Evolutionary conservation across 2,888 invertebrate genomes (phyloP).

Genomic region (Sisyra nigra): DNA sequence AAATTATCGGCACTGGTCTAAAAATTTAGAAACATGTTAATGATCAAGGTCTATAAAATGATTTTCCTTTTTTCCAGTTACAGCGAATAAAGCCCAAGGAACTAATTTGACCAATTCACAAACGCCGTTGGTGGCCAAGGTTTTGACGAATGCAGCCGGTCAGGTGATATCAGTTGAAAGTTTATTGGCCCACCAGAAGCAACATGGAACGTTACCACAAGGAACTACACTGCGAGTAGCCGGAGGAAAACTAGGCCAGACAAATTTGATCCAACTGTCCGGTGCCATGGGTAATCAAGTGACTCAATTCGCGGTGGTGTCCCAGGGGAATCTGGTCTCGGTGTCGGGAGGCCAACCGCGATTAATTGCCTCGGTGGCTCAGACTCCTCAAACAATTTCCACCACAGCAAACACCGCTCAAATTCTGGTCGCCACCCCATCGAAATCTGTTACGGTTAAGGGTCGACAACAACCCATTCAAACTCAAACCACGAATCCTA

Average conservation of each 20-base stretch:
- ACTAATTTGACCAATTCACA: slow-evolving; percentile 26
- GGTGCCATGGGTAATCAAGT: slow-evolving; percentile 24
- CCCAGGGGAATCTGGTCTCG: slow-evolving; percentile 30
- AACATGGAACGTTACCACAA: slow-evolving; percentile 30
- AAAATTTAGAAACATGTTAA: too few relatives aligned
- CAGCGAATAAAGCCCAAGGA: slow-evolving; percentile 28
- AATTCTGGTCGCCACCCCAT: slow-evolving; percentile 13
- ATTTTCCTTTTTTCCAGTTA: slow-evolving; percentile 11
- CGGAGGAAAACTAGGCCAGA: slow-evolving; percentile 28
- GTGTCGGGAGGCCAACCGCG: slow-evolving; percentile 16
- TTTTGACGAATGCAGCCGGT: slow-evolving; percentile 49
- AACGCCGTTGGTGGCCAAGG: slow-evolving; percentile 50
- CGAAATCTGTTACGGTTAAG: slow-evolving; percentile 16
- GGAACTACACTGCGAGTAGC: slow-evolving; percentile 32
- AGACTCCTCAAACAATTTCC: slow-evolving; percentile 19
- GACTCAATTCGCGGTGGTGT: slow-evolving; percentile 31
- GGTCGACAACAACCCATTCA: slow-evolving; percentile 15
- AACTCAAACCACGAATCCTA: neutral
- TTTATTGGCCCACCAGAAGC: slow-evolving; percentile 35
- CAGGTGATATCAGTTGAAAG: slow-evolving; percentile 43
- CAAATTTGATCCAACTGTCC: slow-evolving; percentile 34
- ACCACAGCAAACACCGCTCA: slow-evolving; percentile 17
- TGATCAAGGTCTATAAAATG: too few relatives aligned
- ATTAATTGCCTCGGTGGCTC: slow-evolving; percentile 19
- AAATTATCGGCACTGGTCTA: too few relatives aligned